phyloP scores from a whole-genome alignment of 1,140 invertebrate species.

The Drosophila tropicalis region DNA sequence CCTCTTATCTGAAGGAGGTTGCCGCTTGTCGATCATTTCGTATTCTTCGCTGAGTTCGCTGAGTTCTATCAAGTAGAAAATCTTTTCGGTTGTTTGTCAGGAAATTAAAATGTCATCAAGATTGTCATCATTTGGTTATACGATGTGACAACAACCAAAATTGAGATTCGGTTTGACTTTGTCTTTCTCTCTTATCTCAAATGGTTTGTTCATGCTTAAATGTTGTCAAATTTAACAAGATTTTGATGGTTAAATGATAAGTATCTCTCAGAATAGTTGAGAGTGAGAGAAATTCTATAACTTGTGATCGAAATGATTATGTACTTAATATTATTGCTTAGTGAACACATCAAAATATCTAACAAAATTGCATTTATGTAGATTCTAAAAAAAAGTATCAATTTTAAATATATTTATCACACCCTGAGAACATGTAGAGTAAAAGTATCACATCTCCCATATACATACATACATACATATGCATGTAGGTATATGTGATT shows the following conservation, averaged over 20 bases:
- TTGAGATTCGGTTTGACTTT: constrained; percentile 31
- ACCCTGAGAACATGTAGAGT: constrained; percentile 24
- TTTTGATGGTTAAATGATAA: constrained; percentile 57
- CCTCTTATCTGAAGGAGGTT: constrained; percentile 38
- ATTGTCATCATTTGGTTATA: constrained; percentile 74
- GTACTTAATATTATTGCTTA: constrained; percentile 58
- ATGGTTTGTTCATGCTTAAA: constrained; percentile 69
- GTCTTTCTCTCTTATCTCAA: constrained; percentile 54
- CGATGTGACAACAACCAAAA: constrained; percentile 69
- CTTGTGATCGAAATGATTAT: background rate
- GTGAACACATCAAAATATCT: constrained; percentile 76
- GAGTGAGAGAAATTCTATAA: background rate
- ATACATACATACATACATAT: constrained; percentile 5
- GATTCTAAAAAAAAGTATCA: constrained; percentile 30
- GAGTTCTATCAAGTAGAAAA: constrained; percentile 76
- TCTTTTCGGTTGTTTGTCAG: constrained; percentile 62
- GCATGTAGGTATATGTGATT: constrained; percentile 7
- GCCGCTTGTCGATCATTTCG: constrained; percentile 54
- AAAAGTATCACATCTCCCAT: constrained; percentile 67
- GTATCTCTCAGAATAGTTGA: constrained; percentile 6
- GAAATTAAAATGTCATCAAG: constrained; percentile 83
- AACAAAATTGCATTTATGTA: constrained; percentile 73
- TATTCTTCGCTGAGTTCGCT: background rate
- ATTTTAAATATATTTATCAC: constrained; percentile 24
- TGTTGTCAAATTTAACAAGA: constrained; percentile 82